Percentiles rank a stretch among this genome's conserved stretches.
These are phyloP conservation scores for Acrocyrtus sp. DNA, from an alignment of 2,888 invertebrate species.

Conservation along the genomic window DNA sequence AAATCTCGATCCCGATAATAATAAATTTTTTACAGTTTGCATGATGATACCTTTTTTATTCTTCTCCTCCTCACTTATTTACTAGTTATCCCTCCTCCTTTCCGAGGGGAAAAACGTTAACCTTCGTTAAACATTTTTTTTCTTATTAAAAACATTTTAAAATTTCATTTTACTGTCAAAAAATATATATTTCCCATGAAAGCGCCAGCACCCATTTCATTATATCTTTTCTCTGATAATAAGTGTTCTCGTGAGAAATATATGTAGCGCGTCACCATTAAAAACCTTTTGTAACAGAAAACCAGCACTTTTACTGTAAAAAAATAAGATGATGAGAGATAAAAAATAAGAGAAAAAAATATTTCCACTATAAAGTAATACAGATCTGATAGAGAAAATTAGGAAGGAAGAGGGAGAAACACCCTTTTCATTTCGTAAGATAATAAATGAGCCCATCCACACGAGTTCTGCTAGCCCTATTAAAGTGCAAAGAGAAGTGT, in stretches of 20 bases:
- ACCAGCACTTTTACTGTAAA: not conserved
- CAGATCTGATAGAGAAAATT: too few species aligned
- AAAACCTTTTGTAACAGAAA: not conserved
- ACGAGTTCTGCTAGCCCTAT: too few species aligned
- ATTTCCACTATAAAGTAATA: too few species aligned
- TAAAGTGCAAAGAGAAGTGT: conserved; percentile 35
- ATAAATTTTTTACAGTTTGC: too few species aligned
- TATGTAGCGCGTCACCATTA: not conserved
- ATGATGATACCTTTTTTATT: too few species aligned
- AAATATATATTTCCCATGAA: not conserved
- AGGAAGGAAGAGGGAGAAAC: not conserved
- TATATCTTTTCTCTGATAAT: not conserved
- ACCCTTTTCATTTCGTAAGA: not conserved
- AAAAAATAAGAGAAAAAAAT: too few species aligned
- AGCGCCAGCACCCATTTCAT: too few species aligned
- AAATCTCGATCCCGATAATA: not conserved
- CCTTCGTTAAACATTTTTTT: not conserved
- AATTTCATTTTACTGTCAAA: not conserved
- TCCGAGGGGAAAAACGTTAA: not conserved
- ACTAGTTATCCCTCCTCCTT: not conserved
- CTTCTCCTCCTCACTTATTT: not conserved
- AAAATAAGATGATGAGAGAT: too few species aligned
- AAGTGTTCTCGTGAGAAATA: not conserved
- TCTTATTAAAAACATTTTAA: not conserved
- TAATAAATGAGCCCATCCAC: too few species aligned